Conservation (phyloP, 2,797 vertebrate genomes). For the Enteromius thamalakanensis region DNA sequence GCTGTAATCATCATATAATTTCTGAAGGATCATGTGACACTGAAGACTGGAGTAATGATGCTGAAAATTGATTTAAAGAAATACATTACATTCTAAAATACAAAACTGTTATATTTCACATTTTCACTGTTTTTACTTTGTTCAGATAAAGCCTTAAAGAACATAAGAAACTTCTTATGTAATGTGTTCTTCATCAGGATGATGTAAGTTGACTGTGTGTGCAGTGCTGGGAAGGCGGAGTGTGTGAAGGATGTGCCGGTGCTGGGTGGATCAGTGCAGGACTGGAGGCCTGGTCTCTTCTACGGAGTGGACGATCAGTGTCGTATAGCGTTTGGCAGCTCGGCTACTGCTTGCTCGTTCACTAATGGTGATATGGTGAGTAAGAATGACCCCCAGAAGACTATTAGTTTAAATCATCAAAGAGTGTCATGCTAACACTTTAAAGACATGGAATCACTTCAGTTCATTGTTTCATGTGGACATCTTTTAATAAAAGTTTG, state of each 20-base stretch:
- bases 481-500: not conserved
- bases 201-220: not conserved
- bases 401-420: not conserved
- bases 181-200: not conserved
- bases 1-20: not conserved
- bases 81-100: not conserved
- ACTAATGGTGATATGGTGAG: constrained; percentile 81
- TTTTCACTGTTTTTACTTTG: not conserved
- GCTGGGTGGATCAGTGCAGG: constrained; percentile 73
- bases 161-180: not conserved
- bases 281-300: constrained; percentile 90
- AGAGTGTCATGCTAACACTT: not conserved
- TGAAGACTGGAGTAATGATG: not conserved
- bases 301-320: constrained; percentile 94
- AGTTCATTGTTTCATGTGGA: not conserved
- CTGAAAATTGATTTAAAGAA: not conserved
- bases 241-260: constrained; percentile 85
- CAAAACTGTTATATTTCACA: not conserved
- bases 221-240: constrained; percentile 82
- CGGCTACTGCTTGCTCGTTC: constrained; percentile 89
- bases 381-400: constrained; percentile 6
- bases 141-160: not conserved
- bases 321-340: constrained; percentile 88
- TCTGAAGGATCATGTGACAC: not conserved
- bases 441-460: not conserved